Base-by-base conservation (phyloP, 92 coral and sea anemone species). In the Montipora capitata region DNA sequence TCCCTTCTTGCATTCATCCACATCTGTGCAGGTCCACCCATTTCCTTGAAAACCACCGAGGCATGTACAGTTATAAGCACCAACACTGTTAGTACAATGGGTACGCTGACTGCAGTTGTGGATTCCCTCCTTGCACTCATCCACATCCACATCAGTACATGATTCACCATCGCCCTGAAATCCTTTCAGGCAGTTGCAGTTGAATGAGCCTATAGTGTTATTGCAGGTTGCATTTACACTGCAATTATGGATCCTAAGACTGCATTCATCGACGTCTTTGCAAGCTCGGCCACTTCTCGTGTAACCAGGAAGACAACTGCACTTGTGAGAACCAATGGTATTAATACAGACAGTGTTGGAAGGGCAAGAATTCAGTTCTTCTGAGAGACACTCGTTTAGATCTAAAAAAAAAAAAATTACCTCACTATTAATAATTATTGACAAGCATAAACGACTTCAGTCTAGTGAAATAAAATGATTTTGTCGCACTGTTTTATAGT, bases 21-120 rank as follows among this genome's bases (percentile, higher is more conserved):
- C 17, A 67, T 68, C 86, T 17, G 4, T 45, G 20, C 41, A 64
- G 5, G 17, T 2, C 42, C 51, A 35, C 12, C 59, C 59, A 12
- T 54, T 11, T 54, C 59, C 44, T 16, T 66, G 27, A 12, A 65
- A 80, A 1, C 76, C 85, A 15, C 5, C 0, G 10, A 45, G 44
- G 44, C 85, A 80, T 8, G 48, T 45, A 13, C 85, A 80, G 13
- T 12, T 15, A 5, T 66, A 80, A 3, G 85, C 17, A 4, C 85
- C 76, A 49, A 12, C 13, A 0, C 63, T 44, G 7, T 80, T 80
- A 12, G 45, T 65, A 35, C 76, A 67, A 20, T 5, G 18, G 11
- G 85, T 76, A 45, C 48, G 13, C 14, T 4, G 49, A 65, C 75
- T 65, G 61, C 76, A 80, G 35, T 44, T 49, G 15, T 27, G 48